A percentile compares a stretch with the other conserved stretches of the same genome.
Conservation (phyloP, 2,797 vertebrate species). For the Microchirus variegatus region DNA sequence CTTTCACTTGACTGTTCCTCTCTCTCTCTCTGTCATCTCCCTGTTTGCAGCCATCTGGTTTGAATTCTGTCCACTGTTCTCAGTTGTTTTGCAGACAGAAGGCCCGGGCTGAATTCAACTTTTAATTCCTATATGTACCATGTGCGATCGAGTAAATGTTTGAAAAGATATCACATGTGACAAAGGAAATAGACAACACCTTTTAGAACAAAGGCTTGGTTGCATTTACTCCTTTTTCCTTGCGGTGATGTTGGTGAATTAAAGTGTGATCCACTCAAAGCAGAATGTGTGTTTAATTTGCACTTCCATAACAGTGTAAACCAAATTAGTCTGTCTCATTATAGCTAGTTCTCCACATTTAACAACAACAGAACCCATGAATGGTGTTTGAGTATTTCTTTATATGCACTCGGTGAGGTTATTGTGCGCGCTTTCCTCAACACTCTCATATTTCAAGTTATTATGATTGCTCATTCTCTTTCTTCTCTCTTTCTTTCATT, state of each 20-base stretch:
- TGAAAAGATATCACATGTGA: conserved; percentile 1
- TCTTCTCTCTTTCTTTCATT: conserved; percentile 6
- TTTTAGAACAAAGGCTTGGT: conserved; percentile 28
- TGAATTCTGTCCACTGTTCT: conserved; percentile 38
- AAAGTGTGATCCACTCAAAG: conserved; percentile 27
- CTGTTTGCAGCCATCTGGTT: conserved; percentile 52
- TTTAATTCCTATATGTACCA: conserved; percentile 42
- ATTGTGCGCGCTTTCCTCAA: no score
- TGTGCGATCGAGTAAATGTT: conserved; percentile 36
- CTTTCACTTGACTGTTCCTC: conserved; percentile 23
- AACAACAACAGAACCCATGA: no score
- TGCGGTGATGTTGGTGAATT: conserved; percentile 28
- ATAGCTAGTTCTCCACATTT: conserved; percentile 2
- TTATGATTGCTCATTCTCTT: conserved; percentile 6
- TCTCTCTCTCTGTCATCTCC: conserved; percentile 29
- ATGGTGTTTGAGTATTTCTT: conserved; percentile 3
- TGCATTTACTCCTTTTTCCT: conserved; percentile 41
- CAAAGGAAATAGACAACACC: conserved; percentile 50
- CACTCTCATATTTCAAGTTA: not conserved
- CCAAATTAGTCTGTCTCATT: conserved; percentile 18
- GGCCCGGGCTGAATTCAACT: conserved; percentile 16
- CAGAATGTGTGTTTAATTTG: conserved; percentile 40
- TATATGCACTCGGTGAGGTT: no score
- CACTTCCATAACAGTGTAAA: conserved; percentile 14
- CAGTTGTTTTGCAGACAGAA: conserved; percentile 14